phyloP scores from a whole-genome alignment of 2,888 invertebrate genomes.

The Cremastinae sp. region DNA sequence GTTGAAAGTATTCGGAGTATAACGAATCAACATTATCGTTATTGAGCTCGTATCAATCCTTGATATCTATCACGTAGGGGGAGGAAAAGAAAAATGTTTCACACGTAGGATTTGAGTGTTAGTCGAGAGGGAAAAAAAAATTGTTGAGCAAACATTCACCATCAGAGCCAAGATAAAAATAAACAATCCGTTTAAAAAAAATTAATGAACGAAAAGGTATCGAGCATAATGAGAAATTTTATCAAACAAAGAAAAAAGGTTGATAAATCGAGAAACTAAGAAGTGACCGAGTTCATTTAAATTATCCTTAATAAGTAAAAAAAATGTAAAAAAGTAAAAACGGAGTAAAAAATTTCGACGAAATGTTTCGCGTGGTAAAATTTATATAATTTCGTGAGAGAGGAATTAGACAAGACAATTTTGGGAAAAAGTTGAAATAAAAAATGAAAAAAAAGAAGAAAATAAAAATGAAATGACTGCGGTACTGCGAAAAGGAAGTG shows the following conservation, averaged over 20 bases:
- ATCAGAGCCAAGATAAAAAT: too few species aligned
- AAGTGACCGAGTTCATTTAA: too few species aligned
- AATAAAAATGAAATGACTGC: too few species aligned
- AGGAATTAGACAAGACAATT: background rate
- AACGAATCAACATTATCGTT: conserved; percentile 12
- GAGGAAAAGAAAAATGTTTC: conserved; percentile 8
- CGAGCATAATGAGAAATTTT: too few species aligned
- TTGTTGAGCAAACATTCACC: too few species aligned
- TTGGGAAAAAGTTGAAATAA: conserved; percentile 5
- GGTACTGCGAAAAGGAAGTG: too few species aligned
- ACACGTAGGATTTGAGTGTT: background rate
- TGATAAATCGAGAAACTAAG: too few species aligned
- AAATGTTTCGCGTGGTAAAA: conserved; percentile 1
- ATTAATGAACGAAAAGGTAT: too few species aligned
- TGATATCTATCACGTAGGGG: conserved; percentile 40
- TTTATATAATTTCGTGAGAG: background rate
- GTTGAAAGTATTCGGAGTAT: conserved; percentile 60
- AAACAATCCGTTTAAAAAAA: too few species aligned
- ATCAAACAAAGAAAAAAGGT: too few species aligned
- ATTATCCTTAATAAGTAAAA: too few species aligned
- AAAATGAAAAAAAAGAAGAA: conserved; percentile 24
- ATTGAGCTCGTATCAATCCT: background rate
- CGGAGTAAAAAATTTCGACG: background rate
- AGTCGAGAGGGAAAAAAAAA: conserved; percentile 3
- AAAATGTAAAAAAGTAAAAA: too few species aligned